Conservation (phyloP, 2,797 vertebrate genomes). For the Rhadinocentrus ornatus region DNA sequence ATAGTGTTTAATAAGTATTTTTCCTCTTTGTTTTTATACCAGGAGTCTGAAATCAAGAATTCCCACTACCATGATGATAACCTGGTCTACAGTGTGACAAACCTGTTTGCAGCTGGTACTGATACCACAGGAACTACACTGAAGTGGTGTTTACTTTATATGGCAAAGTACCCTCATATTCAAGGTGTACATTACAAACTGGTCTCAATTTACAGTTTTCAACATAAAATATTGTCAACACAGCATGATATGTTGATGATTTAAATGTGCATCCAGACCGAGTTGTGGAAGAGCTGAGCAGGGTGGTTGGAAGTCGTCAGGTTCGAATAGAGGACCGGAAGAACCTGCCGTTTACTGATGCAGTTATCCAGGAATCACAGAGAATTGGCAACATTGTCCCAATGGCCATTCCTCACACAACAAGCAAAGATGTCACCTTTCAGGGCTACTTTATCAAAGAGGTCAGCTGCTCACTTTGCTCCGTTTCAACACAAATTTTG, state of each 20-base stretch:
- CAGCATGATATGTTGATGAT: background rate
- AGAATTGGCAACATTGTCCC: constrained; percentile 65
- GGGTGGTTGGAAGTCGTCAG: constrained; percentile 55
- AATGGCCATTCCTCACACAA: constrained; percentile 58
- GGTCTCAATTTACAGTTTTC: background rate
- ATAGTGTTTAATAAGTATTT: background rate
- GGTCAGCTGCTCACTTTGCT: constrained; percentile 23
- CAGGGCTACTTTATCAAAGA: constrained; percentile 74
- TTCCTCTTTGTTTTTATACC: background rate
- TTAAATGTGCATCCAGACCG: constrained; percentile 43
- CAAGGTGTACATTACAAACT: constrained; percentile 58
- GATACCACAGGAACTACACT: constrained; percentile 66
- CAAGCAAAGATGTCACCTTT: constrained; percentile 70
- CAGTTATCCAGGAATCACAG: constrained; percentile 77
- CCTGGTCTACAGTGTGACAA: constrained; percentile 43
- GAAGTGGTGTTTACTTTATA: constrained; percentile 67
- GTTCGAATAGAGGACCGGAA: constrained; percentile 61
- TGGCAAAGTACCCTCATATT: constrained; percentile 72
- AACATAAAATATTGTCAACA: background rate
- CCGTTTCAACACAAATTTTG: background rate
- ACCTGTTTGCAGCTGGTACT: constrained; percentile 73
- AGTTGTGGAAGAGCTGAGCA: constrained; percentile 72
- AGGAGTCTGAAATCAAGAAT: constrained; percentile 27
- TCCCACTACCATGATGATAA: constrained; percentile 62
- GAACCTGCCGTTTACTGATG: constrained; percentile 69